Percentiles rank a stretch among this genome's conserved stretches.
Conservation (phyloP, 2,888 invertebrate species). For the Molorchus minor region DNA sequence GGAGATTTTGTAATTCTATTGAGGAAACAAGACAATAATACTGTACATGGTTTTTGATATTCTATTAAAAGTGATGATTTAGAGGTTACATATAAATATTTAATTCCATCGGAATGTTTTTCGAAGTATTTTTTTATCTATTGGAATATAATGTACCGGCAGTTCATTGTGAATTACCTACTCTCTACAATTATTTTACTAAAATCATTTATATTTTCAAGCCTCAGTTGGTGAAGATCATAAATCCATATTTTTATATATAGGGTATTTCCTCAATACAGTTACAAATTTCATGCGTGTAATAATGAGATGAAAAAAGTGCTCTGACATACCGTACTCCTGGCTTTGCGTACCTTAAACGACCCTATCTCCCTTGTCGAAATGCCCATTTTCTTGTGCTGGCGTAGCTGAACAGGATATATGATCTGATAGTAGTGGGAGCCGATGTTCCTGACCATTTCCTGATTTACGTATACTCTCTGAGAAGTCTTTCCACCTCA, state of each 20-base stretch:
- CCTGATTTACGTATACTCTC: slow-evolving; percentile 93
- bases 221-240: no score
- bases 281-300: slow-evolving; percentile 11
- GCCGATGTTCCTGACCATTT: slow-evolving; percentile 90
- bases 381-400: slow-evolving; percentile 96
- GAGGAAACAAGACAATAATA: neutral
- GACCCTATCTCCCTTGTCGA: slow-evolving; percentile 90
- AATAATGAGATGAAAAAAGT: slow-evolving; percentile 55
- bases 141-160: no score
- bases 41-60: no score
- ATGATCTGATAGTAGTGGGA: slow-evolving; percentile 94
- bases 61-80: no score
- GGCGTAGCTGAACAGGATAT: slow-evolving; percentile 91
- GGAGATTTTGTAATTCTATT: neutral
- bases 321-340: slow-evolving; percentile 68
- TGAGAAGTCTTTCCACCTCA: slow-evolving; percentile 90
- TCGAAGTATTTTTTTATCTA: no score
- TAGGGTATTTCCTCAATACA: slow-evolving; percentile 14
- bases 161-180: no score
- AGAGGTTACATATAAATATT: no score
- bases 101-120: no score
- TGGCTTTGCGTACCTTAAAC: slow-evolving; percentile 79
- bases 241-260: no score
- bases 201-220: no score
- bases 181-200: no score